These are phyloP conservation scores for Myodes glareolus DNA, from an alignment of 2,113 vertebrate species.

Conservation along the genomic window DNA sequence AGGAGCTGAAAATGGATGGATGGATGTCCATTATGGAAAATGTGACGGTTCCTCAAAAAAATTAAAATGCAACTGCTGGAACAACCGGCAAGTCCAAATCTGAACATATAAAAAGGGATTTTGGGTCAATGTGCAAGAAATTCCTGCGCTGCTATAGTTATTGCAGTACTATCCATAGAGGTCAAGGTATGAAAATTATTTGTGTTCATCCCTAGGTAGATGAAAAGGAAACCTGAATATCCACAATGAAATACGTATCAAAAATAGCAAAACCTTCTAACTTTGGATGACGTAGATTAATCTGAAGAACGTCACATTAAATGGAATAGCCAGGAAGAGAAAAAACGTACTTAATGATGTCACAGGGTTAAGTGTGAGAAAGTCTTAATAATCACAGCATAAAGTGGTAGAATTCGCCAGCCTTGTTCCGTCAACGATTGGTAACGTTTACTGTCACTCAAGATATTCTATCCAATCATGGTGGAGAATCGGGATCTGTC, in stretches of 20 bases:
- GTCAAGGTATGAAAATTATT: not conserved
- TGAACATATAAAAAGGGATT: not conserved
- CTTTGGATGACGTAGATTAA: not conserved
- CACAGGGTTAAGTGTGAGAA: too few relatives aligned
- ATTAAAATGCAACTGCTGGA: not conserved
- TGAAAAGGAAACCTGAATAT: not conserved
- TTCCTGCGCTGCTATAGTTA: not conserved
- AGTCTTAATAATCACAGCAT: not conserved
- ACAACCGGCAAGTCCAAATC: not conserved
- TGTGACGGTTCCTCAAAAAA: not conserved
- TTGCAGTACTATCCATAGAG: not conserved
- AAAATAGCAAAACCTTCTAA: not conserved
- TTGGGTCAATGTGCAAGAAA: not conserved
- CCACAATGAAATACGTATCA: not conserved
- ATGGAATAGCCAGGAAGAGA: not conserved
- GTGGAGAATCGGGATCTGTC: not conserved
- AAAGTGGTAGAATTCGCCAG: not conserved
- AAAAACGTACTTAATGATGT: not conserved
- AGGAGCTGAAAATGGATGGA: not conserved
- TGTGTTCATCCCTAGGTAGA: not conserved
- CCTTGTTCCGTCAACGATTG: not conserved
- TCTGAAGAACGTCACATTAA: not conserved
- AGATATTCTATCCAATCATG: not conserved
- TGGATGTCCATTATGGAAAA: not conserved
- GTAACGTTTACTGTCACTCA: not conserved